These are phyloP conservation scores for Clarias magur DNA, from an alignment of 2,113 vertebrate species.

Conservation along the genomic window DNA sequence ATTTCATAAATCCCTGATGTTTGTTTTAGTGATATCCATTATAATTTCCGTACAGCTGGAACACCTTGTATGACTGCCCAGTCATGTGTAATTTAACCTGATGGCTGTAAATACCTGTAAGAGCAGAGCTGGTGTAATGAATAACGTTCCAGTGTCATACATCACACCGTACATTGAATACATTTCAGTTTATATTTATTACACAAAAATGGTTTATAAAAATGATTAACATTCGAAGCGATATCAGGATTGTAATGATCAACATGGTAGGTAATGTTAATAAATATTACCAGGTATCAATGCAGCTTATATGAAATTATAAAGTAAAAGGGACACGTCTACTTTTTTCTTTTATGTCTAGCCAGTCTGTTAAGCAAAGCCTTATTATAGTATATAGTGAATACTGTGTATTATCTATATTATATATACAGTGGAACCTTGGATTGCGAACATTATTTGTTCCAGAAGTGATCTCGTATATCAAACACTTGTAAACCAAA, in stretches of 20 bases:
- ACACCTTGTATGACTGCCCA: constrained; percentile 53
- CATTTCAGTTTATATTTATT: neutral
- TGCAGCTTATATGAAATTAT: neutral
- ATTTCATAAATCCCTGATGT: constrained; percentile 57
- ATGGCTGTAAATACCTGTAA: constrained; percentile 51
- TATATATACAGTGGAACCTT: too few relatives aligned
- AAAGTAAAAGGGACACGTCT: neutral
- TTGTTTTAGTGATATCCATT: constrained; percentile 26
- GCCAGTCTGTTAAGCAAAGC: neutral
- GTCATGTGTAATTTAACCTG: constrained; percentile 63
- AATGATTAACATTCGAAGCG: neutral
- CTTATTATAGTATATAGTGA: neutral
- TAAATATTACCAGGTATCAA: neutral
- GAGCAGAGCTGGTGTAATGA: neutral
- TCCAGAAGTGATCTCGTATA: too few relatives aligned
- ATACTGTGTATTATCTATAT: neutral
- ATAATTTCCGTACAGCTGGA: constrained; percentile 36
- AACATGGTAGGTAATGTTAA: neutral
- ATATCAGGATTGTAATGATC: neutral
- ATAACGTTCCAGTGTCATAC: constrained; percentile 1
- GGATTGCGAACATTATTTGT: too few relatives aligned
- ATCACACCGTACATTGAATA: constrained; percentile 8
- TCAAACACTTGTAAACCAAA: too few relatives aligned
- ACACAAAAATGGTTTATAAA: neutral
- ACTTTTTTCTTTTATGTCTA: neutral